Percentiles rank a stretch among this genome's conserved stretches.
Conservation (phyloP, 2,797 vertebrate species). For the Acestrorhynchus altus region DNA sequence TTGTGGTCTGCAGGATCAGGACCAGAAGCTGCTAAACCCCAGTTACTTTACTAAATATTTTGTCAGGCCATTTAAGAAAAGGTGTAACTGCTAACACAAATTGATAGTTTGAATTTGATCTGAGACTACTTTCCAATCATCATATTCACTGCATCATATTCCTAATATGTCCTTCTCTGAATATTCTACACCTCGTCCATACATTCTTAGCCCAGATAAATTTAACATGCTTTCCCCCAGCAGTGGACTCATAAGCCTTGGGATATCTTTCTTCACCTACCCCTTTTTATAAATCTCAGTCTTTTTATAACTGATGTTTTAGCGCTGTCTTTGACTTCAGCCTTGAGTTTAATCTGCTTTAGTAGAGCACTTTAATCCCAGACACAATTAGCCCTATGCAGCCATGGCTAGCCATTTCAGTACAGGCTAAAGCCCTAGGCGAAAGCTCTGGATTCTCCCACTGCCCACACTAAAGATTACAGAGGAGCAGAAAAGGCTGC, state of each 20-base stretch:
- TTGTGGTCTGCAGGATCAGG: not conserved
- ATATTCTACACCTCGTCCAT: not conserved
- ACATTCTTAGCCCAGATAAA: conserved; percentile 20
- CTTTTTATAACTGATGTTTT: conserved; percentile 63
- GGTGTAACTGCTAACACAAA: not conserved
- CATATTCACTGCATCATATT: not conserved
- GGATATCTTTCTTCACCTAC: conserved; percentile 67
- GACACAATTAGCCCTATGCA: conserved; percentile 79
- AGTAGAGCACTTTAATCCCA: conserved; percentile 75
- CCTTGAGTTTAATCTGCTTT: conserved; percentile 78
- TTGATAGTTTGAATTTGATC: not conserved
- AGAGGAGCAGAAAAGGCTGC: conserved; percentile 10
- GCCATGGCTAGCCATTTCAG: conserved; percentile 66
- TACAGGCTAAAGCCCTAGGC: conserved; percentile 46
- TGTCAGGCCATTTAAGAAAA: not conserved
- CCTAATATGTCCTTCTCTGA: not conserved
- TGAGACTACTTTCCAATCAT: not conserved
- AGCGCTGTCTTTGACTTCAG: conserved; percentile 69
- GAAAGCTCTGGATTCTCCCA: conserved; percentile 17
- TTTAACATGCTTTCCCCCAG: conserved; percentile 58
- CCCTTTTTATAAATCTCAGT: conserved; percentile 47
- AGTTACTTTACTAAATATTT: not conserved
- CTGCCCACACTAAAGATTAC: conserved; percentile 35
- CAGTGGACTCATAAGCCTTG: conserved; percentile 70
- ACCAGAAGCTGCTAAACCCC: conserved; percentile 5